Evolutionary conservation across 2,113 vertebrate genomes (phyloP), one percentile per base, ranked within the genome.

Genomic region (Isurus oxyrinchus): DNA sequence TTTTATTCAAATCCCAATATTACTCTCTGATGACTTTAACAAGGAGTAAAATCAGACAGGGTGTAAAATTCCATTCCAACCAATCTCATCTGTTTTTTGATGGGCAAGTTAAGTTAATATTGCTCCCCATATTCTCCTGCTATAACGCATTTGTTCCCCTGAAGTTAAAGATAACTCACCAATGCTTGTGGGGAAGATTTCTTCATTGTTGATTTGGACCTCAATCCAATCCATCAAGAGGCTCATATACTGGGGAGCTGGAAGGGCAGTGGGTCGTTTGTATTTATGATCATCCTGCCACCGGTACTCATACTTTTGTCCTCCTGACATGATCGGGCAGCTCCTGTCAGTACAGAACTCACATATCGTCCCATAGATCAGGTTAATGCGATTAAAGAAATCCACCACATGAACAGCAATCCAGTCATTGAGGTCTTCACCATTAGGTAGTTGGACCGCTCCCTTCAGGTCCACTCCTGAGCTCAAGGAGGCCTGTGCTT

Each of bases 171-270:
- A n/a, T 63, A 35, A 98, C 98, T 98, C 97, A 98, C 98, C 98
- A 96, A 98, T 98, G 59, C 97, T 98, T 0, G 98, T 99, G 97
- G 98, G 98, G 97, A 98, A 99, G 97, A 98, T 98, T 96, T 98
- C 96, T 96, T 98, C 98, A 27, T 98, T 98, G 97, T 99, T 99
- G 97, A 99, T 99, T 97, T 99, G 98, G 69, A 98, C 96, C 96
- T 99, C 98, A 0, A 98, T 98, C 98, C 98, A 99, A 97, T 99
- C 98, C 98, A 99, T 99, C 57, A 99, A 98, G 96, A 98, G 98
- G 97, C 98, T 98, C 98, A 99, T 99, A 97, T 99, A 99, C 1
- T 98, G 98, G 0, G 98, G 98, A 0, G 98, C 98, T 6, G 98
- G 98, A 97, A 99, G 61, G 0, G 98, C 98, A 1, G 98, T 98